Conservation (phyloP, 2,113 vertebrate species). For the Alethe diademata region DNA sequence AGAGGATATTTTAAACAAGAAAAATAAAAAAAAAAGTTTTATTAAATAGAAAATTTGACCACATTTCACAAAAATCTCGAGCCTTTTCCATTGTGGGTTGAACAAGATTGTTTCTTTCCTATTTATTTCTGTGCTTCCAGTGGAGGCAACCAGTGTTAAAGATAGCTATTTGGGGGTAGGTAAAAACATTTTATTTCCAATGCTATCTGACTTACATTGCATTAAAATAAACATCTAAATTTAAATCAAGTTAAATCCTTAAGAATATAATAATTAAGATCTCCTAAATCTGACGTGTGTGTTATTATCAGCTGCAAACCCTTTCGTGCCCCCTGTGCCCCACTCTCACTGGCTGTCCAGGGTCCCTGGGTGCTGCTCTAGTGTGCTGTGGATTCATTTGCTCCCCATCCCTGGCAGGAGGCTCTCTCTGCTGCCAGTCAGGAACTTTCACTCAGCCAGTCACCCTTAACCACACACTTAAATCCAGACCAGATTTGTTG, state of each 20-base stretch:
- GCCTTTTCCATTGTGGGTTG: not conserved
- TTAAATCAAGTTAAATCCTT: not conserved
- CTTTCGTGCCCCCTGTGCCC: not conserved
- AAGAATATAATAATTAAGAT: not conserved
- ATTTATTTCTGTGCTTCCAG: not conserved
- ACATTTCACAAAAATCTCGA: not conserved
- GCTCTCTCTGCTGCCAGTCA: not conserved
- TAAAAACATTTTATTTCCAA: not conserved
- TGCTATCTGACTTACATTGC: not conserved
- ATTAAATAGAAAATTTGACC: not conserved
- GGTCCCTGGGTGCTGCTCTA: not conserved
- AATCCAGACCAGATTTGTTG: not conserved
- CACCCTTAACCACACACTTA: not conserved
- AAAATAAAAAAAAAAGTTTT: not conserved
- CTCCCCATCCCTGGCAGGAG: not conserved
- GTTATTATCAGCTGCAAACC: not conserved
- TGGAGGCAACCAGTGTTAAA: not conserved
- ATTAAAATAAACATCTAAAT: not conserved
- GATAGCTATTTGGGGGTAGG: not conserved
- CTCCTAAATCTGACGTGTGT: not conserved
- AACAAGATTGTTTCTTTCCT: not conserved
- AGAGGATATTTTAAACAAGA: not conserved
- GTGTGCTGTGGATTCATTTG: not conserved
- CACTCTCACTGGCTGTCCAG: not conserved
- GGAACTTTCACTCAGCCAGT: not conserved